phyloP scores from a whole-genome alignment of 2,797 vertebrate genomes.

The Cephalopachus bancanus region DNA sequence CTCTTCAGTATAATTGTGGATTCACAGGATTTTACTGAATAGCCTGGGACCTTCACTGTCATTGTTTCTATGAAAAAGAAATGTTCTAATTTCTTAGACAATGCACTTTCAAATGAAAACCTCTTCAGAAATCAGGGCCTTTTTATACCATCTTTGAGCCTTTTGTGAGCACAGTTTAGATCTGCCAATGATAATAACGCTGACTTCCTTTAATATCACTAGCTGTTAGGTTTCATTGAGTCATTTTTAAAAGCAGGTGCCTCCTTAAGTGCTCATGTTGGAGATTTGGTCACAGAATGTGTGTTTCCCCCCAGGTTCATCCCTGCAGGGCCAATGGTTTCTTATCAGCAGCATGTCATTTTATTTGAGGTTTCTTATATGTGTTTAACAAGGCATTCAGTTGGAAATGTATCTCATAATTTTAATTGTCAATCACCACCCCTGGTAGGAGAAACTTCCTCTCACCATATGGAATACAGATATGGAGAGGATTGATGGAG shows the following conservation, averaged over 20 bases:
- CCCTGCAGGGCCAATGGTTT: neutral
- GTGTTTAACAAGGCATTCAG: constrained; percentile 55
- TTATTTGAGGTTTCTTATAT: neutral
- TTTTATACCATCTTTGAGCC: neutral
- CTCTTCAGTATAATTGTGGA: neutral
- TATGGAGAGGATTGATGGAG: neutral
- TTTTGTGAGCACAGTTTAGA: neutral
- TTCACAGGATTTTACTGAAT: neutral
- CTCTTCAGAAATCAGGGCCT: neutral
- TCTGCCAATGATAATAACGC: neutral
- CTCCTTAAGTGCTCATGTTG: neutral
- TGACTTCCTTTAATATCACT: neutral
- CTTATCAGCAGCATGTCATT: neutral
- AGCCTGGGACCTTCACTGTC: neutral
- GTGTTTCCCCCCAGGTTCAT: neutral
- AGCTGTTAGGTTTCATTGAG: neutral
- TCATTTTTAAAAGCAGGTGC: neutral
- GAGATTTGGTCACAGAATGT: neutral
- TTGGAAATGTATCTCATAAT: constrained; percentile 51
- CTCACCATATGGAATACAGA: neutral
- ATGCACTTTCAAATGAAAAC: neutral
- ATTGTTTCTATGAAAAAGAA: constrained; percentile 13
- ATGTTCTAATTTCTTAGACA: neutral
- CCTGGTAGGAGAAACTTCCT: neutral
- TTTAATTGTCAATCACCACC: neutral